Evolutionary conservation across 1,140 invertebrate species (phyloP).

Genomic region (Nymphalis io): DNA sequence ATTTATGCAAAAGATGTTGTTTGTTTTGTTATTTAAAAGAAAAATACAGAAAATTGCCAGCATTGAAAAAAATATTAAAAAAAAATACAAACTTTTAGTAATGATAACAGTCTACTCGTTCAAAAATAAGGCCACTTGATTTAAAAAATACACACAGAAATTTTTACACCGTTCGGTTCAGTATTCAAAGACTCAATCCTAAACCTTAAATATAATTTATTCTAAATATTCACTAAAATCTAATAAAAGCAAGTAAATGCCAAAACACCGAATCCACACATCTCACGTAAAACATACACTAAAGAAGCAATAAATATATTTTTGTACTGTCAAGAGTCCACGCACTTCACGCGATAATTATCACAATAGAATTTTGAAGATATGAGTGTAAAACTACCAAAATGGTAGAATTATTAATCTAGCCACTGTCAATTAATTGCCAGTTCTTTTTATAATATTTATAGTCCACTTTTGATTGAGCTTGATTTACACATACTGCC

Average conservation of each 20-base stretch:
- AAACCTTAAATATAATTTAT: slow-evolving; percentile 16
- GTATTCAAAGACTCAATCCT: neutral
- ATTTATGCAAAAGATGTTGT: too few species aligned
- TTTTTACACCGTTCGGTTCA: neutral
- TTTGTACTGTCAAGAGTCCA: slow-evolving; percentile 70
- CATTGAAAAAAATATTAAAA: too few species aligned
- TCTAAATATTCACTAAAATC: slow-evolving; percentile 31
- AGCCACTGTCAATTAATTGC: slow-evolving; percentile 40
- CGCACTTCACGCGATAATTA: slow-evolving; percentile 54
- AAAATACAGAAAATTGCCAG: too few species aligned
- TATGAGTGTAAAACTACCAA: slow-evolving; percentile 38
- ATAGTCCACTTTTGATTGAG: slow-evolving; percentile 6
- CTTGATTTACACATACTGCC: slow-evolving; percentile 65
- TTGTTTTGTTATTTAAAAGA: too few species aligned
- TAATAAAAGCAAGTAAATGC: slow-evolving; percentile 43
- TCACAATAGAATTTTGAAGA: slow-evolving; percentile 55
- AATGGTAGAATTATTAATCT: slow-evolving; percentile 41
- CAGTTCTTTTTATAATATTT: neutral
- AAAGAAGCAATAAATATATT: slow-evolving; percentile 60
- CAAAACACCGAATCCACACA: slow-evolving; percentile 33
- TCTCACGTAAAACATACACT: slow-evolving; percentile 31
- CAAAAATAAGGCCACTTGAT: neutral
- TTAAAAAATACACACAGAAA: neutral
- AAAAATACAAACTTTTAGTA: too few species aligned
- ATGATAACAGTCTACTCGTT: too few species aligned